Base-by-base conservation (phyloP, 2,888 invertebrate species). In the Dynastes hyllus region DNA sequence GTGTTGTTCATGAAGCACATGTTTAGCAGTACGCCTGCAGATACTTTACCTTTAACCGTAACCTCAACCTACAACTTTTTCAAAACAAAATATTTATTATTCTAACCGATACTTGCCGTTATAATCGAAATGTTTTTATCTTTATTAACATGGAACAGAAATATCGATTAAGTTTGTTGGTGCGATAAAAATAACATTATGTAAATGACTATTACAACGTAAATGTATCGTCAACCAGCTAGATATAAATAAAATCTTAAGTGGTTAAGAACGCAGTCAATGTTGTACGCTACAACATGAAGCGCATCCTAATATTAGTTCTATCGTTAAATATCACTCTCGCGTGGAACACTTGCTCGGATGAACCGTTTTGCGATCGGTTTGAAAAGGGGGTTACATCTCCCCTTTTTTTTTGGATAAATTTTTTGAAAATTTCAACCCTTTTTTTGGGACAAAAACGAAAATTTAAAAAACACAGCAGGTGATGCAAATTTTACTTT, bases 321-420 rank as follows among this genome's bases (percentile, higher is more conserved):
- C 29, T 67, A 53, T 77, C 51, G 37, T 51, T 67, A 22, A 58
- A 53, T 53, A 27, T 32, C 27, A 32, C 45, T 65, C n/a, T 37
- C 40, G 58, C 27, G 29, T 77, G 77, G 77, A 65, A 66, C 4
- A 78, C 73, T 22, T 78, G 78, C 37, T 71, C 71, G 11, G 71
- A 71, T 29, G 73, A 78, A 73, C 75, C 40, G n/a, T 78, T 73
- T 53, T 78, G 78, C 16, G 66, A 78, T 32, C 63, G 45, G 75
- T 78, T 27, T 50, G 78, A 53, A 73, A 78, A 55, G 2, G 45
- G 40, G 2, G 3, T 40, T 55, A 73, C 65, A 9, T 66, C 78
- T 1, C 45, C 58, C 45, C 58, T 29, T 16, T 75, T 0, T 27
- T 61, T 6, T 40, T 75, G 27, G 16, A n/a, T n/a, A n/a, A n/a